A percentile compares a stretch with the other conserved stretches of the same genome.
These are phyloP conservation scores for Mormyrus lacerda DNA, from an alignment of 2,113 vertebrate genomes.

Conservation along the genomic window DNA sequence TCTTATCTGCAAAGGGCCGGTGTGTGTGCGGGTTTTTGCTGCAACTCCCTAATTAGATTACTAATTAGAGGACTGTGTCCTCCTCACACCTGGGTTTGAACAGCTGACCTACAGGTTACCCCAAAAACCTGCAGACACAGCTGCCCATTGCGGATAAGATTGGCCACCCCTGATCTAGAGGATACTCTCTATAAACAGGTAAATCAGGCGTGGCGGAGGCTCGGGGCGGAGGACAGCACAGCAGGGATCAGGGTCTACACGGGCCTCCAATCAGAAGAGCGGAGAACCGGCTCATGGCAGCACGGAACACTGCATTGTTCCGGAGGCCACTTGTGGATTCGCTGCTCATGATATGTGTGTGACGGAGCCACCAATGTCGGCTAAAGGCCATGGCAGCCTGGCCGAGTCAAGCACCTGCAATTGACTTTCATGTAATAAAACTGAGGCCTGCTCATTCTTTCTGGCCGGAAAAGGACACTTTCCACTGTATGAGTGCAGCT, in stretches of 20 bases:
- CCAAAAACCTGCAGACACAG: too few relatives aligned
- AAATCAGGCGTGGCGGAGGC: not conserved
- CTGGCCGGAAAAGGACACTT: not conserved
- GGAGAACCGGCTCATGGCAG: not conserved
- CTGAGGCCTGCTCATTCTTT: not conserved
- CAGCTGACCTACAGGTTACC: too few relatives aligned
- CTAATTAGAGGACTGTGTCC: too few relatives aligned
- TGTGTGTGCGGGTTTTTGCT: too few relatives aligned
- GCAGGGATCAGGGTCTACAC: not conserved
- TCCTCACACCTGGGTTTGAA: too few relatives aligned
- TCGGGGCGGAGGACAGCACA: not conserved
- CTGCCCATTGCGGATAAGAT: too few relatives aligned
- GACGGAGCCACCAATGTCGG: not conserved
- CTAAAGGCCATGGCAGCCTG: not conserved
- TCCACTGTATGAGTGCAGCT: not conserved
- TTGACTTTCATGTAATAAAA: not conserved
- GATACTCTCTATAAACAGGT: not conserved
- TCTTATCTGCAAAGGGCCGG: too few relatives aligned
- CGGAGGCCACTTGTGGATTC: not conserved
- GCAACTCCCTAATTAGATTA: too few relatives aligned
- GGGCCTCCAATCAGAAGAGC: not conserved
- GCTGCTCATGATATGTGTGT: not conserved
- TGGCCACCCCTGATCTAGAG: not conserved
- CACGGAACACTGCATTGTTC: not conserved
- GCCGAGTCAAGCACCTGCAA: not conserved